Conservation (phyloP, 1,140 invertebrate species). For the Nebria ingens region DNA sequence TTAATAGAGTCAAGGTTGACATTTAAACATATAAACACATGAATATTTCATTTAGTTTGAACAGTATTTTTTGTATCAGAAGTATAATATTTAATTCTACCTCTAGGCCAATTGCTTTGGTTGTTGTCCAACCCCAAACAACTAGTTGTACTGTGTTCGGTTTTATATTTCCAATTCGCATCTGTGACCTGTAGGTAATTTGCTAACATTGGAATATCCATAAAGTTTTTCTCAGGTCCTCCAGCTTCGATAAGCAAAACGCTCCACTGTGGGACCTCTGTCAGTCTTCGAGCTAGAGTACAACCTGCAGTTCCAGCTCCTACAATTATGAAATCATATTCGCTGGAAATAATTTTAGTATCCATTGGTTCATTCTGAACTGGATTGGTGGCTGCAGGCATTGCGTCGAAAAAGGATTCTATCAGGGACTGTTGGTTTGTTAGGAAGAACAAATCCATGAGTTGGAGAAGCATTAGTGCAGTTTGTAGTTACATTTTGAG, state of each 20-base stretch:
- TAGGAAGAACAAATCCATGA: no score
- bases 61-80: conserved; percentile 32
- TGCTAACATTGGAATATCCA: conserved; percentile 56
- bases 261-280: conserved; percentile 46
- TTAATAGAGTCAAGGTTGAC: background rate
- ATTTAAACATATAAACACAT: background rate
- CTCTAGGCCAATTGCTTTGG: conserved; percentile 58
- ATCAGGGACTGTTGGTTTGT: background rate
- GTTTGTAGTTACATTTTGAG: no score
- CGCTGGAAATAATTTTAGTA: conserved; percentile 23
- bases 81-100: conserved; percentile 49
- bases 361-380: conserved; percentile 30
- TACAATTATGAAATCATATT: conserved; percentile 54
- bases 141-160: conserved; percentile 41
- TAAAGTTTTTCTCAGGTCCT: conserved; percentile 41
- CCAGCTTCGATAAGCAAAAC: conserved; percentile 53
- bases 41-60: background rate
- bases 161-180: conserved; percentile 49
- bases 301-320: conserved; percentile 66
- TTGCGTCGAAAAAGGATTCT: background rate
- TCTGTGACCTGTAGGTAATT: conserved; percentile 49
- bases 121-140: conserved; percentile 37
- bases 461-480: no score
- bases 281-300: conserved; percentile 52
- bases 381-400: background rate